Evolutionary conservation across 2,113 vertebrate species (phyloP), one percentile per base, ranked within the genome.

Genomic region (Actenoides lindsayi): DNA sequence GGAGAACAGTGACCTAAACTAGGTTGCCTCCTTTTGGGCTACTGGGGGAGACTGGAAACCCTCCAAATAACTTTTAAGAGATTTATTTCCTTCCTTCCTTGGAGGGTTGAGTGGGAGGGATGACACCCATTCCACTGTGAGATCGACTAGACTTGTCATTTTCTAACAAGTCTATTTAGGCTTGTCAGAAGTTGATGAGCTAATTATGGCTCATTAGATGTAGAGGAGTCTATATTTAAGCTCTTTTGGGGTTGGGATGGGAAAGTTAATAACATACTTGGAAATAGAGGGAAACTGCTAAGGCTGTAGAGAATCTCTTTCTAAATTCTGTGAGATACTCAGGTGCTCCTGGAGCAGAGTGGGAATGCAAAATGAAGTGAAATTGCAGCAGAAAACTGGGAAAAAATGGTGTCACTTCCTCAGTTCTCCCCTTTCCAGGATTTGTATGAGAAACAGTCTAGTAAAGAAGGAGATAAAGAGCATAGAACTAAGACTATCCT

Each of bases 221-320:
- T 41, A 50, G 44, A 92, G 48, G 65, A 95, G 81, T 91, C 86
- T 89, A 84, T 79, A 93, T 87, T 94, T 92, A 92, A 93, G 73
- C 53, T 91, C 65, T 71, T 69, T 94, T 93, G 73, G 83, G 39
- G 27, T 78, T 74, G 48, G 57, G 44, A 75, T 84, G 41, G 62
- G 76, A 50, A 71, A 89, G 57, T 68, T 95, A 96, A 88, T 90
- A 70, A 87, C n/a, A 54, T 23, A 71, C 68, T 62, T 91, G 76
- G 46, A 68, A 75, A 13, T 50, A 81, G 39, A 91, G 44, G 37
- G 27, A 92, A 87, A 71, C 39, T 71, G 28, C 56, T 64, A 82
- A 65, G 80, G 27, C 30, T 82, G 27, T 20, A 81, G 85, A 64
- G 48, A 51, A 41, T 86, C 20, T 90, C 13, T 57, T 76, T 39